Percentiles rank a stretch among this genome's conserved stretches.
phyloP scores from a whole-genome alignment of 1,140 invertebrate genomes.

The Neuroterus valhalla region DNA sequence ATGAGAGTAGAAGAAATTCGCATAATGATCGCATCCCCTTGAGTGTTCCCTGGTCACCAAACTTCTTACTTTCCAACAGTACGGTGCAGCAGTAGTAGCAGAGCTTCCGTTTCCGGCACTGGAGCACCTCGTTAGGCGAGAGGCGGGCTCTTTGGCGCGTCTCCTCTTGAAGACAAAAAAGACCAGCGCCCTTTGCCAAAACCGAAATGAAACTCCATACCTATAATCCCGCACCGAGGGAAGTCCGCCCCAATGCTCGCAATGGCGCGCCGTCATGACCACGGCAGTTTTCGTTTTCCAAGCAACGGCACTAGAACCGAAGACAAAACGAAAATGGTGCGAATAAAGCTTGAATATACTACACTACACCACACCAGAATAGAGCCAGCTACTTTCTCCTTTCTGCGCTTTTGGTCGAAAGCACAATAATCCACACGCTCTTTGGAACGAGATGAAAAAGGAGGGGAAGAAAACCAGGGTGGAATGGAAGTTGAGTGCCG shows the following conservation, averaged over 20 bases:
- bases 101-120: conserved; percentile 55
- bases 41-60: not conserved
- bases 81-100: not conserved
- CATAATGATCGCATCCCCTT: conserved; percentile 48
- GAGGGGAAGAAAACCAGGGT: conserved; percentile 29
- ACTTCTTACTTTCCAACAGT: not conserved
- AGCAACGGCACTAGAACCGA: conserved; percentile 30
- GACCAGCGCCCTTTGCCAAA: conserved; percentile 52
- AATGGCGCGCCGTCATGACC: conserved; percentile 42
- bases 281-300: conserved; percentile 29
- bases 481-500: conserved; percentile 12
- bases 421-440: conserved; percentile 24
- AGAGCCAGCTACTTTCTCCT: conserved; percentile 7
- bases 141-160: conserved; percentile 56
- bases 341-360: conserved; percentile 39
- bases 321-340: conserved; percentile 50
- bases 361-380: not conserved
- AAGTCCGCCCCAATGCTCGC: conserved; percentile 34
- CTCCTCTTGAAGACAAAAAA: conserved; percentile 43
- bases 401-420: not conserved
- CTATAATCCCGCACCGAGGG: conserved; percentile 43
- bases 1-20: conserved; percentile 41
- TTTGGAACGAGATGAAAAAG: conserved; percentile 31
- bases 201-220: conserved; percentile 57
- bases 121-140: conserved; percentile 60